phyloP scores from a whole-genome alignment of 2,888 invertebrate genomes.

The Toxonevra muliebris region DNA sequence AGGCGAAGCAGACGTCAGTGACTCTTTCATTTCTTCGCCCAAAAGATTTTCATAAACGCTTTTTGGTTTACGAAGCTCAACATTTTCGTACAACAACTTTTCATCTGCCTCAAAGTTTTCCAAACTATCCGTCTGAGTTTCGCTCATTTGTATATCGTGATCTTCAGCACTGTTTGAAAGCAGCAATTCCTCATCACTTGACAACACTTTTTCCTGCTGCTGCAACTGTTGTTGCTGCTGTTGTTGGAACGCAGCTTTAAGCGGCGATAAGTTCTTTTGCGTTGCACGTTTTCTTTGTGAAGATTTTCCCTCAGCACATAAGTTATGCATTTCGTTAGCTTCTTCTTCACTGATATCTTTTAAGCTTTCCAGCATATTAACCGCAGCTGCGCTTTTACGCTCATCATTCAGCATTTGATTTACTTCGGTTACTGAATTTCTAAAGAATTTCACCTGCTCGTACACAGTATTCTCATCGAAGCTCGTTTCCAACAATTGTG shows the following conservation, averaged over 20 bases:
- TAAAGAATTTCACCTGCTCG: constrained; percentile 80
- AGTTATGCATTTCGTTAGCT: constrained; percentile 28
- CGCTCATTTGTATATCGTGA: constrained; percentile 32
- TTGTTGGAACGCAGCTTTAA: neutral
- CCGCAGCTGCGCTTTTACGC: constrained; percentile 37
- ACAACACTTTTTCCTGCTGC: neutral
- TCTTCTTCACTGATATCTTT: constrained; percentile 23
- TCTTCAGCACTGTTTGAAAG: constrained; percentile 26
- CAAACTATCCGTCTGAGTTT: constrained; percentile 11
- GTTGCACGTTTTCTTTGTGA: neutral
- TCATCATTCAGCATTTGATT: constrained; percentile 69
- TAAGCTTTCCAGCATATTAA: constrained; percentile 26
- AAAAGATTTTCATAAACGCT: constrained; percentile 62
- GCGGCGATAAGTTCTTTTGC: no score
- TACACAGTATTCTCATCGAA: constrained; percentile 71
- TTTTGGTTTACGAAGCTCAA: constrained; percentile 61
- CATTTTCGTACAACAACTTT: constrained; percentile 63
- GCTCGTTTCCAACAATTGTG: constrained; percentile 69
- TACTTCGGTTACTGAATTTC: constrained; percentile 78
- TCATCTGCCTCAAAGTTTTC: constrained; percentile 46
- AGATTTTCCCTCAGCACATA: constrained; percentile 31
- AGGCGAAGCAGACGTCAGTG: no score
- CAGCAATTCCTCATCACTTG: neutral
- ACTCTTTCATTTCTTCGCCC: constrained; percentile 56
- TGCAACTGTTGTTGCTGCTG: constrained; percentile 35